Evolutionary conservation across 1,140 invertebrate genomes (phyloP).

Genomic region (Lethrus apterus): DNA sequence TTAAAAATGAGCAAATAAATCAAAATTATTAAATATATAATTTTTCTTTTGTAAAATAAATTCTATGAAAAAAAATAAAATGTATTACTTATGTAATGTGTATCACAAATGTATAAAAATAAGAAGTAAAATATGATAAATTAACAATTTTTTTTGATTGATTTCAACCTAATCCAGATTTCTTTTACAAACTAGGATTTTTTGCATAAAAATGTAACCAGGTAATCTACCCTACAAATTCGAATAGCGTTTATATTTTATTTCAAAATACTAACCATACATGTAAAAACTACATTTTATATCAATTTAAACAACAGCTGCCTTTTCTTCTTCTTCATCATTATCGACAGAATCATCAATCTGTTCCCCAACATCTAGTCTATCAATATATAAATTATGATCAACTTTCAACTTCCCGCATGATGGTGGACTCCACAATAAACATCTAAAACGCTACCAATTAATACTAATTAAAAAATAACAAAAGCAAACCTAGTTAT

Average conservation of each 20-base stretch:
- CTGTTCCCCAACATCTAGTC: conserved; percentile 20
- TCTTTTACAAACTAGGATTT: too few species aligned
- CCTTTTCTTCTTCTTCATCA: conserved; percentile 34
- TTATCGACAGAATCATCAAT: conserved; percentile 13
- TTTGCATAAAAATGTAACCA: too few species aligned
- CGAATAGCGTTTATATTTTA: background rate
- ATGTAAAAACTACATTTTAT: too few species aligned
- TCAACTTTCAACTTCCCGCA: conserved; percentile 58
- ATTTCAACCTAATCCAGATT: background rate
- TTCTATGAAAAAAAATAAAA: too few species aligned
- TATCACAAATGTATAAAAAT: conserved; percentile 16
- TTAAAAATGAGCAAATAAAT: too few species aligned
- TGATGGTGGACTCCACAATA: conserved; percentile 49
- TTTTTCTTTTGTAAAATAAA: too few species aligned
- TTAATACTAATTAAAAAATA: conserved; percentile 1
- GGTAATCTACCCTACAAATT: too few species aligned
- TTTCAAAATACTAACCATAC: background rate
- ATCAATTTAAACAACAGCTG: conserved; percentile 19
- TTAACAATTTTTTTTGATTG: background rate
- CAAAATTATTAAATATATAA: too few species aligned
- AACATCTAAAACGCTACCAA: conserved; percentile 41
- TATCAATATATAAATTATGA: conserved; percentile 48
- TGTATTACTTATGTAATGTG: conserved; percentile 14
- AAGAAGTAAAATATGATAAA: conserved; percentile 15
- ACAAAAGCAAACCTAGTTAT: conserved; percentile 51